Evolutionary conservation across 1,140 invertebrate species (phyloP).

Genomic region (Cyclina sinensis): DNA sequence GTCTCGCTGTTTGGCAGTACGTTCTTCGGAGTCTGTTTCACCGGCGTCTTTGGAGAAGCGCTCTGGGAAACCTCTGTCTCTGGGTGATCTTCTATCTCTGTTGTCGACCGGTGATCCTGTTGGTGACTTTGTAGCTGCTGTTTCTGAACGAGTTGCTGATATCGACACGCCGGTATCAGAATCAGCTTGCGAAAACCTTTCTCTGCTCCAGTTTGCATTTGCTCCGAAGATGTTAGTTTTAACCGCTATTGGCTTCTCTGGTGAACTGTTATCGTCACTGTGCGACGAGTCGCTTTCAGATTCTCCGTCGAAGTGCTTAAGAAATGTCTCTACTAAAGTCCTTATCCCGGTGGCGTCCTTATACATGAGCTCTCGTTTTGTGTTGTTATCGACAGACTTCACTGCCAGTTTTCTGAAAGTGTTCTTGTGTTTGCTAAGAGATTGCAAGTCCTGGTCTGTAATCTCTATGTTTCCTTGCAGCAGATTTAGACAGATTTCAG

Average conservation of each 20-base stretch:
- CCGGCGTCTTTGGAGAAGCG: background rate
- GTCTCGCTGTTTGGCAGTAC: background rate
- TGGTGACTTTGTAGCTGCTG: background rate
- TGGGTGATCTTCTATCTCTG: background rate
- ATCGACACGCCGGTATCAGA: slow-evolving; percentile 5
- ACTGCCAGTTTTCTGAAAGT: slow-evolving; percentile 3
- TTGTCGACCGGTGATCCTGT: background rate
- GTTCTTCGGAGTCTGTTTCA: background rate
- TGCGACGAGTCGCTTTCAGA: background rate
- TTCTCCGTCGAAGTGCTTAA: background rate
- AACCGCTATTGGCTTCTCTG: background rate
- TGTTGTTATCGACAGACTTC: slow-evolving; percentile 10
- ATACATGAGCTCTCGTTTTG: background rate
- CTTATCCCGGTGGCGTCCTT: background rate
- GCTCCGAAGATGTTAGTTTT: background rate
- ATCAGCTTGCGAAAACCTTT: slow-evolving; percentile 8
- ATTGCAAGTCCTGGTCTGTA: background rate
- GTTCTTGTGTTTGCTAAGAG: slow-evolving; percentile 16
- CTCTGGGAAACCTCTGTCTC: background rate
- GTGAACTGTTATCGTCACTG: background rate
- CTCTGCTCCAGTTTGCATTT: background rate
- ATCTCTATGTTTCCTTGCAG: background rate
- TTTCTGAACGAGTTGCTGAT: slow-evolving; percentile 22
- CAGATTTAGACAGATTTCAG: background rate
- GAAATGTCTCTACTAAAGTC: background rate